Percentiles rank a stretch among this genome's conserved stretches.
Conservation (phyloP, 2,797 vertebrate genomes). For the Ptychobarbus kaznakovi region DNA sequence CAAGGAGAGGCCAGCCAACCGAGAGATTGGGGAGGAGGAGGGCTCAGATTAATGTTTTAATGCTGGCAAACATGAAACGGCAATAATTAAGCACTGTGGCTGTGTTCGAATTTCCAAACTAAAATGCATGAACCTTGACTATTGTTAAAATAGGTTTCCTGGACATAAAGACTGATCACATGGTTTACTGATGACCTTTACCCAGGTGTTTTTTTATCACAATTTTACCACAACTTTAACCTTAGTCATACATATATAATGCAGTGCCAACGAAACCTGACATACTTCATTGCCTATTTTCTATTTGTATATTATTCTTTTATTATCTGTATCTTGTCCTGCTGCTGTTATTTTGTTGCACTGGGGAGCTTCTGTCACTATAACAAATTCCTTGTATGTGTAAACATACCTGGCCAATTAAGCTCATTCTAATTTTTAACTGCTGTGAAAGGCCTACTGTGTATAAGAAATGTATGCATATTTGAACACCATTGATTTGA, state of each 20-base stretch:
- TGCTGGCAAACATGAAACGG: constrained; percentile 6
- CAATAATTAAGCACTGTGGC: neutral
- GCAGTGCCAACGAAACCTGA: neutral
- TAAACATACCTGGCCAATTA: no score
- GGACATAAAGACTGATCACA: neutral
- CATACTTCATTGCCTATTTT: no score
- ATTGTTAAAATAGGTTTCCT: neutral
- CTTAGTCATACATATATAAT: neutral
- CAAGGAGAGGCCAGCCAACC: constrained; percentile 24
- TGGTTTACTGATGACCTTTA: neutral
- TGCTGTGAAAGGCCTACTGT: neutral
- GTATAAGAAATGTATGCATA: neutral
- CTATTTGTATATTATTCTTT: no score
- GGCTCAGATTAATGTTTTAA: constrained; percentile 33
- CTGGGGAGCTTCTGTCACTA: no score
- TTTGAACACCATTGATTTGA: neutral
- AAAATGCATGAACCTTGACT: neutral
- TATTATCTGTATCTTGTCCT: no score
- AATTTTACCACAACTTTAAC: neutral
- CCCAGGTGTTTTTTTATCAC: neutral
- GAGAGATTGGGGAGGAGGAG: constrained; percentile 36
- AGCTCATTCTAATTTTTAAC: no score
- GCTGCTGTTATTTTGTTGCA: no score
- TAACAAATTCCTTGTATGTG: no score
- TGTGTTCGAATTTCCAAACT: neutral